A percentile compares a stretch with the other conserved stretches of the same genome.
These are phyloP conservation scores for Anhinga rufa DNA, from an alignment of 2,113 vertebrate genomes.

Conservation along the genomic window DNA sequence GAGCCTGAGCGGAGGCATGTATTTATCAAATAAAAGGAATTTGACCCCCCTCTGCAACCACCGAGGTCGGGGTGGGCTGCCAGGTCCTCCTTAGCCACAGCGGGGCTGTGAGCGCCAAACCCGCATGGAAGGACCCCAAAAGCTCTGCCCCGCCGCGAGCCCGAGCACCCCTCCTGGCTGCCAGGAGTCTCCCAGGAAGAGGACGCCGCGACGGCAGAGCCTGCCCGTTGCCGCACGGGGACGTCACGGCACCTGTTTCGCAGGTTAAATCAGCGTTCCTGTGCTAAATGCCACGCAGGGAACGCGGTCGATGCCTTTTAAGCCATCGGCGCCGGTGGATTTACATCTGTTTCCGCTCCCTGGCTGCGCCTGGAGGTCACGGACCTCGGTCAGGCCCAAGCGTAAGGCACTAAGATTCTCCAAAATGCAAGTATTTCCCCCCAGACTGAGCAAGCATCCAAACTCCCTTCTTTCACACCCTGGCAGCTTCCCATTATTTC, in stretches of 20 bases:
- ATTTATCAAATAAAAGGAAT: neutral
- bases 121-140: fast-evolving
- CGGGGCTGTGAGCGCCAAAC: fast-evolving
- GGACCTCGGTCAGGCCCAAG: neutral
- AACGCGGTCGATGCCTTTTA: fast-evolving
- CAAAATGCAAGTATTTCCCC: neutral
- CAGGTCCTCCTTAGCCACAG: neutral
- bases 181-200: fast-evolving
- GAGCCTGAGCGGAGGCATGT: neutral
- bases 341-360: neutral
- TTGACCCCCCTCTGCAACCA: neutral
- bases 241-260: fast-evolving
- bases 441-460: neutral
- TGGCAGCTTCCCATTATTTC: neutral
- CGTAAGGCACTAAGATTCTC: neutral
- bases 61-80: neutral
- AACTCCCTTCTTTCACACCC: neutral
- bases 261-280: neutral
- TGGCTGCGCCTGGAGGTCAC: neutral
- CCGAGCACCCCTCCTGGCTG: neutral
- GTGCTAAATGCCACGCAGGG: fast-evolving
- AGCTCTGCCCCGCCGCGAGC: neutral
- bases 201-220: neutral
- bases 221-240: fast-evolving
- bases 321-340: fast-evolving